Evolutionary conservation across 2,113 vertebrate species (phyloP), one percentile per base, ranked within the genome.

Genomic region (Dipodomys ordii): DNA sequence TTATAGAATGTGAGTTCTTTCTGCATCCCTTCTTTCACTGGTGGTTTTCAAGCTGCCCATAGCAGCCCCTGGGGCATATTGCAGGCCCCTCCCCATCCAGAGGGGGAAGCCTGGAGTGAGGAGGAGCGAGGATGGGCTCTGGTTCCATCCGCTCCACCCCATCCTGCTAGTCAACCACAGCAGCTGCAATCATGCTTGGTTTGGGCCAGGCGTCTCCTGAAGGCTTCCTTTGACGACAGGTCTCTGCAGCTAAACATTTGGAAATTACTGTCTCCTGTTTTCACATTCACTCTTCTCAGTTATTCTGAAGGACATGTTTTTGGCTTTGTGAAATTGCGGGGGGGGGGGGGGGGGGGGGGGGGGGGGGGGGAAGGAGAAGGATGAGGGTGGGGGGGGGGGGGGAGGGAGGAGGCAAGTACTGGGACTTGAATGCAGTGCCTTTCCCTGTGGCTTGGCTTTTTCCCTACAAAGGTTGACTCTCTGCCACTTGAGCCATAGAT

Each of bases 301-400:
- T 53, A 68, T 39, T 60, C 85, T 20, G 3, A 78, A 32, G 67
- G 57, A 82, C 1, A 0, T 77, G 62, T 12, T 68, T 88, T n/a
- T 74, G 80, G 35, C 67, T 1, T 77, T 88, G 72, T 81, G 64
- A 65, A 46, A 28, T 39, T 39, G 5, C 4, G 5, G 39, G 0
- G 39, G 39, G 4, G 39, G 39, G 39, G 6, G 1, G 39, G 4
- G 5, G 39, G 5, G 39, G 0, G 39, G 39, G 4, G 39, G 39
- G 39, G 6, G 1, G 39, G 4, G 5, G 39, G 5, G 39, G 0
- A n/a, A n/a, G n/a, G n/a, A n/a, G n/a, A n/a, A n/a, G n/a, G n/a
- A n/a, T n/a, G n/a, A n/a, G n/a, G n/a, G n/a, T n/a, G n/a, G n/a
- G n/a, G 5, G 39, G 5, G 39, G 0, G 39, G 39, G 4, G 39